phyloP scores from a whole-genome alignment of 2,888 invertebrate genomes.

The Trachelus troglodyta region DNA sequence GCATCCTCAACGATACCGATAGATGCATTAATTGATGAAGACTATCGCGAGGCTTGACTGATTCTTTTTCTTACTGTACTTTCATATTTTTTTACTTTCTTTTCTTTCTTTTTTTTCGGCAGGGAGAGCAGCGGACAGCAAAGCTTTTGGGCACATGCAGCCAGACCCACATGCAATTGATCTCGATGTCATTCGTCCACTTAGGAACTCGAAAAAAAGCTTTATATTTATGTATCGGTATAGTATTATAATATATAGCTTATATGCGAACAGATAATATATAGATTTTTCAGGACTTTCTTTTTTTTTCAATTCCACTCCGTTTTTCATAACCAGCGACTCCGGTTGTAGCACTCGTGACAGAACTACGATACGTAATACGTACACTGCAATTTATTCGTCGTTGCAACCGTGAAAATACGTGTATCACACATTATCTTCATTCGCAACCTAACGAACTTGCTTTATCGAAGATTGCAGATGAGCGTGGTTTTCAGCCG shows the following conservation, averaged over 20 bases:
- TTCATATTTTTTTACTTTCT: neutral
- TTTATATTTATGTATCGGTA: neutral
- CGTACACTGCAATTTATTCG: slow-evolving; percentile 31
- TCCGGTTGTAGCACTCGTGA: slow-evolving; percentile 28
- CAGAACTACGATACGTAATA: slow-evolving; percentile 37
- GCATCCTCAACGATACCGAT: neutral
- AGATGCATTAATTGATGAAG: neutral
- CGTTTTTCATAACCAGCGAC: slow-evolving; percentile 1
- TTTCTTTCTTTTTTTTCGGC: slow-evolving; percentile 22
- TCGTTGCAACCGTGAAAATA: slow-evolving; percentile 36
- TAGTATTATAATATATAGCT: neutral
- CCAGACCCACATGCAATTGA: slow-evolving; percentile 60
- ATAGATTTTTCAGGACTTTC: neutral
- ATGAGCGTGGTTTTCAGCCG: slow-evolving; percentile 45
- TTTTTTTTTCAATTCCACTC: neutral
- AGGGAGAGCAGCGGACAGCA: slow-evolving; percentile 60
- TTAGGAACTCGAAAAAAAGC: neutral
- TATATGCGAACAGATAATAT: neutral
- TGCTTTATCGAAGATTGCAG: slow-evolving; percentile 47
- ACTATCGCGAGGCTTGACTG: neutral
- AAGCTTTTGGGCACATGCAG: slow-evolving; percentile 65
- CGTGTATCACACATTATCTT: slow-evolving; percentile 38
- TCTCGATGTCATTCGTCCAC: neutral
- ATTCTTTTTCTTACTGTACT: neutral
- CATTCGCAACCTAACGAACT: slow-evolving; percentile 47